Percentiles rank a stretch among this genome's conserved stretches.
Evolutionary conservation across 2,888 invertebrate genomes (phyloP).

Genomic region (Dryomyza anilis): DNA sequence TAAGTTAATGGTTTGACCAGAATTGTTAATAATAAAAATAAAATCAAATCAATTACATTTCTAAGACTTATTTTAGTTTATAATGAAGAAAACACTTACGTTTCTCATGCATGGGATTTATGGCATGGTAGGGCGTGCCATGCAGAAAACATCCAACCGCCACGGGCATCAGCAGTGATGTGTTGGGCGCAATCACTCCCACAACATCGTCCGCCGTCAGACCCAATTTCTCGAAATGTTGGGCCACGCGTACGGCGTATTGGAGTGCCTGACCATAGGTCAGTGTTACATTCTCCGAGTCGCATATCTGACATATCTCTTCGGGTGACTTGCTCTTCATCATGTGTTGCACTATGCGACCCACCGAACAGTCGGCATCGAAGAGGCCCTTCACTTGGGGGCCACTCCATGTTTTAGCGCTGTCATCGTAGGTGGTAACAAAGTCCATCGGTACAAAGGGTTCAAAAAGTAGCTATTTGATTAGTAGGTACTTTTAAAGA

Average conservation of each 20-base stretch:
- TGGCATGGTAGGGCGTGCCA: slow-evolving; percentile 38
- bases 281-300: slow-evolving; percentile 32
- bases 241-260: slow-evolving; percentile 36
- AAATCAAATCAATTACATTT: too few species aligned
- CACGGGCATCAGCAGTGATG: slow-evolving; percentile 36
- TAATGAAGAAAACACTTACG: too few species aligned
- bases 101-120: slow-evolving; percentile 38
- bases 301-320: slow-evolving; percentile 36
- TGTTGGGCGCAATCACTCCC: slow-evolving; percentile 41
- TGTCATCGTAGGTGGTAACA: slow-evolving; percentile 11
- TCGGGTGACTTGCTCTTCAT: slow-evolving; percentile 21
- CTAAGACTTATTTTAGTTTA: too few species aligned
- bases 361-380: slow-evolving; percentile 5
- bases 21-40: too few species aligned
- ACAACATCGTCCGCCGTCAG: slow-evolving; percentile 39
- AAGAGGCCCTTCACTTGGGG: not conserved
- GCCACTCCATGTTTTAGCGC: slow-evolving; percentile 22
- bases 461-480: too few species aligned
- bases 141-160: slow-evolving; percentile 34
- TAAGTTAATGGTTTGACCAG: too few species aligned
- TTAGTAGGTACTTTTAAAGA: too few species aligned
- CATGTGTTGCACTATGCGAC: slow-evolving; percentile 11
- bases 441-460: slow-evolving; percentile 19
- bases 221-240: slow-evolving; percentile 31
- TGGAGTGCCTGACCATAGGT: slow-evolving; percentile 35